Evolutionary conservation across 2,113 vertebrate species (phyloP), one percentile per base, ranked within the genome.

Genomic region (Rhea pennata): DNA sequence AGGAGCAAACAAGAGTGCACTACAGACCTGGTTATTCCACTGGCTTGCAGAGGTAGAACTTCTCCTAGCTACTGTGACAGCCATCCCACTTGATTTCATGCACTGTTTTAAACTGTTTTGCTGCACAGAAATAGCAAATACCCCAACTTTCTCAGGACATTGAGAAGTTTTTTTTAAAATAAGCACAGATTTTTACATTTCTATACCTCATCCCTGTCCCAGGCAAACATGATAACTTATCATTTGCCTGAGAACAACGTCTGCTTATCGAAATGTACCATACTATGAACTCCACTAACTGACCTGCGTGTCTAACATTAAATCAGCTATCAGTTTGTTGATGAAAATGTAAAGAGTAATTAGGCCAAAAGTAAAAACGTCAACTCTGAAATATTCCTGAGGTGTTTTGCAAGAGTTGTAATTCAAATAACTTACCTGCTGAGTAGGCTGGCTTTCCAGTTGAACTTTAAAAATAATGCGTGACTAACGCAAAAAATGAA

Each of bases 351-450:
- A 6, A 83, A 48, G 14, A 77, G 2, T 5, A 21, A 71, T 36
- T 20, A 5, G 8, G 26, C 1, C 44, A 46, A 78, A 88, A 71
- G 44, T 7, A 70, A 79, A 75, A 56, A 13, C 2, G 46, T 46
- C 33, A 40, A 6, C 17, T 80, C 14, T 21, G 72, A 73, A 53
- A 62, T 51, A 48, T 36, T 36, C 29, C 29, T 44, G 59, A 76
- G 59, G 5, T 77, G 33, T 29, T 53, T 66, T 23, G 10, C 4
- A n/a, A 20, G 44, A 26, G 16, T 21, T 94, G 71, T 10, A 19
- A 24, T 48, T 56, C 27, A 20, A 0, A 0, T 5, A 61, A 64
- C 14, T 50, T 39, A 69, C 1, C n/a, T 56, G 44, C 46, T 73
- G n/a, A 6, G 10, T 5, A 2, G 36, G 6, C 20, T 67, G 7